These are phyloP conservation scores for Bilobella aurantiaca DNA, from an alignment of 1,140 invertebrate genomes.

Conservation along the genomic window DNA sequence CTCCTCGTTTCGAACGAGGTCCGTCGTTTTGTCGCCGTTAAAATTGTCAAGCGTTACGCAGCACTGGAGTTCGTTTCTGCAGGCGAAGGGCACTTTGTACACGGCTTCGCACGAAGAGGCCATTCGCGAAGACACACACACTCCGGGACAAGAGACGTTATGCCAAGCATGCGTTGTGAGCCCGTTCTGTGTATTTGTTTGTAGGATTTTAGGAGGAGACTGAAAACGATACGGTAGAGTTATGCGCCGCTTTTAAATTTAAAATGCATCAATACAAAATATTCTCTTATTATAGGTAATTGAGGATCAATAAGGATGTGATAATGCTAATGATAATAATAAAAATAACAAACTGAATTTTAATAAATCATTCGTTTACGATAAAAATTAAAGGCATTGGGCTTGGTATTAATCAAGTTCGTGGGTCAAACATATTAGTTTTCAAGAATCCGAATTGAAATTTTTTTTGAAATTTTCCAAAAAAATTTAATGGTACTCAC, in stretches of 20 bases:
- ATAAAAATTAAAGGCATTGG: no score
- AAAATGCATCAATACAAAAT: neutral
- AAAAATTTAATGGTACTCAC: no score
- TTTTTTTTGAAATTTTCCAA: no score
- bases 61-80: conserved; percentile 58
- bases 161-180: neutral
- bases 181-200: neutral
- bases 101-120: conserved; percentile 76
- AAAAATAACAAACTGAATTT: no score
- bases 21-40: neutral
- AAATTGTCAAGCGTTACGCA: conserved; percentile 49
- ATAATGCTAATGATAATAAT: no score
- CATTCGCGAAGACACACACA: conserved; percentile 68
- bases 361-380: no score
- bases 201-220: neutral
- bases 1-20: neutral
- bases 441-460: no score
- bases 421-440: no score
- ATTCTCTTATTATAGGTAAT: neutral
- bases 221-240: no score
- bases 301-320: neutral
- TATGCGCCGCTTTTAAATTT: no score
- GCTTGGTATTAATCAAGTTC: no score
- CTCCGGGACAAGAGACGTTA: conserved; percentile 53
- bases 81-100: conserved; percentile 52